Percentiles rank a stretch among this genome's conserved stretches.
phyloP scores from a whole-genome alignment of 2,797 vertebrate genomes.

The Salmo trutta region DNA sequence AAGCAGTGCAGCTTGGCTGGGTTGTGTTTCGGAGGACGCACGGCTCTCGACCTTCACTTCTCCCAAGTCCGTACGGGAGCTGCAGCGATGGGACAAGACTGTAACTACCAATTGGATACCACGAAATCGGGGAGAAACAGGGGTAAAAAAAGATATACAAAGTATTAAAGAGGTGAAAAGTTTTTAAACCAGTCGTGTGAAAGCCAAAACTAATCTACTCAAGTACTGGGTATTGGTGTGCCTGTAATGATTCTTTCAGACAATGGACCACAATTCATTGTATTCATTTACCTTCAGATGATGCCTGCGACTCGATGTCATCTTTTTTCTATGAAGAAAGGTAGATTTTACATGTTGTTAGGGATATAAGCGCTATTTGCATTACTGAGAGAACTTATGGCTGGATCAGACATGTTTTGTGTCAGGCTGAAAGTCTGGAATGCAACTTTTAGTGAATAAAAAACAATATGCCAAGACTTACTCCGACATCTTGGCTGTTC shows the following conservation, averaged over 20 bases:
- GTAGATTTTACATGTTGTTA: not conserved
- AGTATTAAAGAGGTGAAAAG: too few relatives aligned
- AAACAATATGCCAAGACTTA: conserved; percentile 52
- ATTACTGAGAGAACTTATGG: not conserved
- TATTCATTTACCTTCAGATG: conserved; percentile 69
- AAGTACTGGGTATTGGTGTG: not conserved
- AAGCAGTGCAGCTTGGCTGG: too few relatives aligned
- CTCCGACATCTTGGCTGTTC: not conserved
- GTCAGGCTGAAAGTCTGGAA: conserved; percentile 83
- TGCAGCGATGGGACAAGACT: too few relatives aligned
- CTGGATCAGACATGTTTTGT: not conserved
- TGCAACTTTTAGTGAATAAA: conserved; percentile 74
- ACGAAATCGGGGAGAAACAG: too few relatives aligned
- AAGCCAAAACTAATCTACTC: not conserved
- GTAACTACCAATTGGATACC: too few relatives aligned
- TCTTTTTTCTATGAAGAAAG: conserved; percentile 71
- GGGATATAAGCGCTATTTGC: not conserved
- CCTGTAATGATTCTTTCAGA: not conserved
- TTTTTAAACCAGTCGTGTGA: too few relatives aligned
- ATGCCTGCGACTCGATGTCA: conserved; percentile 80
- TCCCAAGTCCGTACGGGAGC: too few relatives aligned
- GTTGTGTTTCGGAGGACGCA: too few relatives aligned
- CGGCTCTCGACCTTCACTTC: too few relatives aligned
- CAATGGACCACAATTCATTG: not conserved
- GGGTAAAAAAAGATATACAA: too few relatives aligned